A percentile compares a stretch with the other conserved stretches of the same genome.
phyloP scores from a whole-genome alignment of 2,113 vertebrate genomes.

The Podarcis raffonei region DNA sequence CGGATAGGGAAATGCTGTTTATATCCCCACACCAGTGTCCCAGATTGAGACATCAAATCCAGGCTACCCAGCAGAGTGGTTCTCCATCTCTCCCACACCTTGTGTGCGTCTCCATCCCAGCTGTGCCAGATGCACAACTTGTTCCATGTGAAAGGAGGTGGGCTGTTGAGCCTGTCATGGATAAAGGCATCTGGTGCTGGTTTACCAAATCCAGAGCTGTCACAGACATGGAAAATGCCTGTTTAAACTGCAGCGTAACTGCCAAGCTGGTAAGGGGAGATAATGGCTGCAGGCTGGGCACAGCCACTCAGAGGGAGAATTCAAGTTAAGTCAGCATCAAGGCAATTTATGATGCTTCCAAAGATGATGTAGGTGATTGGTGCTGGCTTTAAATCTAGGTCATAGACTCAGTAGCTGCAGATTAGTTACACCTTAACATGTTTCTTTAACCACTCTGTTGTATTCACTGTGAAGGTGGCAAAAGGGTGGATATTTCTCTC shows the following conservation, averaged over 20 bases:
- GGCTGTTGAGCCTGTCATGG: not conserved
- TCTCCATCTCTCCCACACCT: not conserved
- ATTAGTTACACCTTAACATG: not conserved
- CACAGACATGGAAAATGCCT: not conserved
- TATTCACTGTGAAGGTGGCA: not conserved
- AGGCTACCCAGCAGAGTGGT: not conserved
- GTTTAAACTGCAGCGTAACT: not conserved
- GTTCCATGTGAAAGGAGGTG: not conserved
- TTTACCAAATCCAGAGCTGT: not conserved
- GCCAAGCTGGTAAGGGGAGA: not conserved
- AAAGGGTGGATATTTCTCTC: not conserved
- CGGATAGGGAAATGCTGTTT: not conserved
- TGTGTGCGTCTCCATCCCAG: not conserved
- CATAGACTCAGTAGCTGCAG: not conserved
- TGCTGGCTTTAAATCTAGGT: conserved; percentile 8
- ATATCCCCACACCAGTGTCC: not conserved
- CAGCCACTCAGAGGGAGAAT: not conserved
- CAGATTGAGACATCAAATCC: not conserved
- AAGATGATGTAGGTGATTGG: not conserved
- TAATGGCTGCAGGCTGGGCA: not conserved
- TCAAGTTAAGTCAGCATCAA: not conserved
- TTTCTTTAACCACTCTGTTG: not conserved
- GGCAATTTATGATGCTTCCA: not conserved
- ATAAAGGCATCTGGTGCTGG: not conserved
- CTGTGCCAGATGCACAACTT: not conserved